A percentile compares a stretch with the other conserved stretches of the same genome.
Conservation (phyloP, 64 coral and sea anemone genomes). For the Anthopleura sola region DNA sequence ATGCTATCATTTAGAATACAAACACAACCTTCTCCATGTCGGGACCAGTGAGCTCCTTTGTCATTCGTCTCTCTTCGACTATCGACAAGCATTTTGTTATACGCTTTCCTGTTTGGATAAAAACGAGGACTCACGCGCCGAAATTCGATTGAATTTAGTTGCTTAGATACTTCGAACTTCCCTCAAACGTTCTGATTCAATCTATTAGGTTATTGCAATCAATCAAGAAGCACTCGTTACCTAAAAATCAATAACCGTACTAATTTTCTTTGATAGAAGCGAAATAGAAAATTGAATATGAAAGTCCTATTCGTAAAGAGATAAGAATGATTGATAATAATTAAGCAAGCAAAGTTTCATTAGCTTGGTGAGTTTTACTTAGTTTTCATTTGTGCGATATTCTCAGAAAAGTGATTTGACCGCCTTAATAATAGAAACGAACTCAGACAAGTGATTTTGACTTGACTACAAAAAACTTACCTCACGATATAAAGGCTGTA, state of each 20-base stretch:
- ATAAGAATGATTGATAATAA: constrained; percentile 22
- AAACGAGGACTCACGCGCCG: not conserved
- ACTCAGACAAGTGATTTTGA: too few species aligned
- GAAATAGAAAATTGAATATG: not conserved
- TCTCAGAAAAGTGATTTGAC: not conserved
- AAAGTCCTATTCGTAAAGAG: not conserved
- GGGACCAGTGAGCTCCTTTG: not conserved
- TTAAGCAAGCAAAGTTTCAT: not conserved
- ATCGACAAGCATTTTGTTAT: too few species aligned
- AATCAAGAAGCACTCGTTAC: constrained; percentile 1
- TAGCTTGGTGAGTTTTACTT: not conserved
- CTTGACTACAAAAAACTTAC: too few species aligned
- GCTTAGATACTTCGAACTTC: not conserved
- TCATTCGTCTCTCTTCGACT: not conserved
- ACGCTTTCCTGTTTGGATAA: too few species aligned
- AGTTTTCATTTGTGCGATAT: not conserved
- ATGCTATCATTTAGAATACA: not conserved
- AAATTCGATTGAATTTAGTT: not conserved
- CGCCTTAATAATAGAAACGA: not conserved
- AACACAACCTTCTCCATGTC: not conserved
- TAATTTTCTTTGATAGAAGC: constrained; percentile 29
- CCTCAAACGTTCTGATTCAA: not conserved
- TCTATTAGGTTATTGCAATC: constrained; percentile 16
- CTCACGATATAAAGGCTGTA: too few species aligned
- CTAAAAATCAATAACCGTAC: not conserved